Conservation (phyloP, 2,113 vertebrate species). For the Todiramphus chloris region DNA sequence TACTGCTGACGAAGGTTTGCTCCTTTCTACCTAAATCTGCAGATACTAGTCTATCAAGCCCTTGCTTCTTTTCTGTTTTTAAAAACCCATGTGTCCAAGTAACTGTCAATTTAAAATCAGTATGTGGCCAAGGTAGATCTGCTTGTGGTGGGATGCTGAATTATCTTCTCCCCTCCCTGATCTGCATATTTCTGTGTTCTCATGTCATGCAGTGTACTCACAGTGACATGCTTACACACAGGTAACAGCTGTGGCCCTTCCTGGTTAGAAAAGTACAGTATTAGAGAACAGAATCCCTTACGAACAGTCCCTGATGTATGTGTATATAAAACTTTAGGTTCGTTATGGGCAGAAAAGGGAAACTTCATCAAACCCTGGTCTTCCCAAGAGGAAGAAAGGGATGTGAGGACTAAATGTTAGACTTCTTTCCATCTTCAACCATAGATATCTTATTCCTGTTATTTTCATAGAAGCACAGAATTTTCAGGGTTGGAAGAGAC, state of each 20-base stretch:
- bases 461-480: not conserved
- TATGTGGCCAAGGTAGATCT: not conserved
- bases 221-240: not conserved
- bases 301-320: not conserved
- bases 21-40: not conserved
- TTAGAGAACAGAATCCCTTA: not conserved
- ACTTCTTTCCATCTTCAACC: not conserved
- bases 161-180: not conserved
- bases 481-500: too few species aligned
- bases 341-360: not conserved
- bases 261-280: not conserved
- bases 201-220: rapidly evolving
- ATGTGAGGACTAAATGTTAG: not conserved
- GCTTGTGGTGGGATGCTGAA: not conserved
- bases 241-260: not conserved
- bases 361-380: not conserved
- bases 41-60: not conserved
- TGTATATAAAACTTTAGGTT: not conserved
- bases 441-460: not conserved
- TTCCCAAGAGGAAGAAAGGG: not conserved
- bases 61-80: not conserved
- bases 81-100: not conserved
- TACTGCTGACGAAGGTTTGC: not conserved
- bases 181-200: not conserved
- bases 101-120: not conserved